phyloP scores from a whole-genome alignment of 2,797 vertebrate species.

The Emys orbicularis region DNA sequence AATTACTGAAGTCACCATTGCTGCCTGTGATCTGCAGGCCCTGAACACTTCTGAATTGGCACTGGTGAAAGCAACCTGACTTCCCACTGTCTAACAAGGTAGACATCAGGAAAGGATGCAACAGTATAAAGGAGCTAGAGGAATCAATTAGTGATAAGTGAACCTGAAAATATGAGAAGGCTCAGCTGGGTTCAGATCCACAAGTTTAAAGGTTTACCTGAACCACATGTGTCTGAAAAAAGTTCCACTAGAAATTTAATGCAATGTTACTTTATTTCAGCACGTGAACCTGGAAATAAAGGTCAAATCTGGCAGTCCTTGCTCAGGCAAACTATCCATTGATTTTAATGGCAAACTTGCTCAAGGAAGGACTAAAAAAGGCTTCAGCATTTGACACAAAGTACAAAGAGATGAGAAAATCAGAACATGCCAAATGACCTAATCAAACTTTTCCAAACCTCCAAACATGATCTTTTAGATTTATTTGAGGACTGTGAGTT shows the following conservation, averaged over 20 bases:
- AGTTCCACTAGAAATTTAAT: neutral
- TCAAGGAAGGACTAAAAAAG: neutral
- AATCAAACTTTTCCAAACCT: neutral
- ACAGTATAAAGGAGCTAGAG: neutral
- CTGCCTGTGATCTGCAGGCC: neutral
- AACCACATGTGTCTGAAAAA: neutral
- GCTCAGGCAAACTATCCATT: neutral
- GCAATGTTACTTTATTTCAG: neutral
- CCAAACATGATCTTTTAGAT: neutral
- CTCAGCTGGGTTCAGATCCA: neutral
- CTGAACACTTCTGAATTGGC: neutral
- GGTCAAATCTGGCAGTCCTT: neutral
- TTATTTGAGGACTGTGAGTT: accelerated
- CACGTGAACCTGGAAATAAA: neutral
- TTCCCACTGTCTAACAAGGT: neutral
- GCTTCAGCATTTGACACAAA: neutral
- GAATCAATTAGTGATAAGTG: neutral
- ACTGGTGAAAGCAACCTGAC: neutral
- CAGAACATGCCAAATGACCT: neutral
- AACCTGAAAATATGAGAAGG: neutral
- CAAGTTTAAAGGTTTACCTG: neutral
- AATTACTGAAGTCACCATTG: neutral
- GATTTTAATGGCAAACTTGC: neutral
- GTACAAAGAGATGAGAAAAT: neutral
- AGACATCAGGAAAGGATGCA: neutral